Base-by-base conservation (phyloP, 1,140 invertebrate species). In the Bursaphelenchus mucronatus region DNA sequence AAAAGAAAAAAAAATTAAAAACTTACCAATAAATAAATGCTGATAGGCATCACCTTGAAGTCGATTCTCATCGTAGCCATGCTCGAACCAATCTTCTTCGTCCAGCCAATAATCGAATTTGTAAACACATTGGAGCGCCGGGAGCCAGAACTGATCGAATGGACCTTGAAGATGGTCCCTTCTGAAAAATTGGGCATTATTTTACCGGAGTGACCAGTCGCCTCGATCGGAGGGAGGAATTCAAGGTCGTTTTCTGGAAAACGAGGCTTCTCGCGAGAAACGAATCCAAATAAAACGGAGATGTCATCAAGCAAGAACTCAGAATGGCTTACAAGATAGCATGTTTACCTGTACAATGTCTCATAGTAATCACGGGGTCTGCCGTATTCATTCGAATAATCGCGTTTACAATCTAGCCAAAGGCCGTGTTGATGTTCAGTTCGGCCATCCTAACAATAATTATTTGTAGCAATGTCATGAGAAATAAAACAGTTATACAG, bases 91-190 rank as follows among this genome's bases (percentile, higher is more conserved):
- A 65, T 79, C 77, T 45, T 79, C 78, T 44, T 81, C 80, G 63
- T 79, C 77, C 45, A 79, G 66, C 75, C 81, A 79, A 50, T 79
- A 79, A 52, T 79, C 77, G 61, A 79, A 79, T 63, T 79, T 79
- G 46, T 78, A 79, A 17, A 79, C 77, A 55, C 77, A 79, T 56
- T 68, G 55, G 13, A 79, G 61, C 21, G 66, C 55, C 46, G 77
- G 80, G 30, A 81, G 64, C 46, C 66, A 73, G 58, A 79, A 81
- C 52, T 73, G 65, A 51, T 81, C 79, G 50, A 79, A 79, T 30
- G 77, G 77, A 53, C 67, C 66, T 56, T 78, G 76, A 41, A 81
- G 69, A 41, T 76, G 68, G 54, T 76, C 72, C 30, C 76, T 61
- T 55, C 68, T 74, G 39, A 45, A 73, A 64, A 68, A 15, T 57